Percentiles rank a stretch among this genome's conserved stretches.
phyloP scores from a whole-genome alignment of 2,797 vertebrate genomes.

The Carapus acus region DNA sequence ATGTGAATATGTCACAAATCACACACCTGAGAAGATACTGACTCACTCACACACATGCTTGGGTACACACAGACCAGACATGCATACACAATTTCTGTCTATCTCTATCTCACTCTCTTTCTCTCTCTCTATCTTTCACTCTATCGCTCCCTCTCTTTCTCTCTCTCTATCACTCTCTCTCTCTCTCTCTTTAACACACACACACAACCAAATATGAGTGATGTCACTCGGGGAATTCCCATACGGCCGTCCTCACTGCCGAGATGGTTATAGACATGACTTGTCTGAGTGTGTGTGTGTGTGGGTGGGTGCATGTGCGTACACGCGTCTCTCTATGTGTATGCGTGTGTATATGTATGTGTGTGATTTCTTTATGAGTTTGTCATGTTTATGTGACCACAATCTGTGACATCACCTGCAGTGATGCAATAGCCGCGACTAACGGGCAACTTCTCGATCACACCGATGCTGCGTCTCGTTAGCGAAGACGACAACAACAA shows the following conservation, averaged over 20 bases:
- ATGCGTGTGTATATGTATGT: not conserved
- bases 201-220: slow-evolving; percentile 61
- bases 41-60: slow-evolving; percentile 41
- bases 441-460: no score
- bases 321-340: not conserved
- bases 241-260: slow-evolving; percentile 50
- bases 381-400: slow-evolving; percentile 4
- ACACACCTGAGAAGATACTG: slow-evolving; percentile 31
- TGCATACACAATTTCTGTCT: slow-evolving; percentile 33
- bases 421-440: no score
- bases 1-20: slow-evolving; percentile 32
- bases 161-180: slow-evolving; percentile 28
- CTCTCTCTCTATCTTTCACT: slow-evolving; percentile 39
- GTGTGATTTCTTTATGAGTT: no score
- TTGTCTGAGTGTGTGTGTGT: slow-evolving; percentile 4
- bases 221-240: slow-evolving; percentile 72
- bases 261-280: slow-evolving; percentile 42
- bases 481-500: no score
- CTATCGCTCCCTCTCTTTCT: slow-evolving; percentile 31
- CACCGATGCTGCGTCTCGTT: no score
- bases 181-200: slow-evolving; percentile 41
- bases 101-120: slow-evolving; percentile 26
- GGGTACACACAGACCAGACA: slow-evolving; percentile 12
- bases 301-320: slow-evolving; percentile 1
- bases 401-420: slow-evolving; percentile 25